Base-by-base conservation (phyloP, 2,797 vertebrate species). In the Galaxias olidus region DNA sequence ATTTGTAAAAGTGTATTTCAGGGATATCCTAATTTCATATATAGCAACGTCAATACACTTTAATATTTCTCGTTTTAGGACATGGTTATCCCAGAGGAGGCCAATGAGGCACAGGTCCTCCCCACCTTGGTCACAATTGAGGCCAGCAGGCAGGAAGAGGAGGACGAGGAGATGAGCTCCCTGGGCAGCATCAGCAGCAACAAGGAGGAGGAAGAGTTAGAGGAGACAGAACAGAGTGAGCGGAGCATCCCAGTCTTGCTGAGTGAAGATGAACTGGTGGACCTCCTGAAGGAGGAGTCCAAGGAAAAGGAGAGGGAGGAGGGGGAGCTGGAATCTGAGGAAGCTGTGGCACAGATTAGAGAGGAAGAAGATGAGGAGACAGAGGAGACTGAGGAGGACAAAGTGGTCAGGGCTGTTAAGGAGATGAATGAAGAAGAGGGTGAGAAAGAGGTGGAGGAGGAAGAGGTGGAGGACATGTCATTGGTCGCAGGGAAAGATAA, bases 211-310 rank as follows among this genome's bases (percentile, higher is more conserved):
- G 47, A 57, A 43, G 66, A 65, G 40, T 19, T 59, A 42, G 52
- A 78, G 41, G 75, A 42, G 12, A 17, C 71, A 4, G 70, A 78
- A 19, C 69, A 62, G 58, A 78, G 57, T 8, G 73, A 79, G 12
- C 80, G 76, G 68, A 78, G 63, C 48, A 51, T 74, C 12, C 88
- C 90, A 4, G 76, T 91, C 42, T 79, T 92, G 53, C 30, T 91
- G 61, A 92, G 89, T 40, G 87, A 92, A 18, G 86, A 91, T 46
- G 87, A 87, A 61, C 66, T 92, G 53, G 75, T 73, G 0, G 75
- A 81, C 17, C 83, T 92, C 48, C 71, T 92, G 42, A 87, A 71
- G 67, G 66, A 43, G 59, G 59, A 52, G 59, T 18, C 47, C 10
- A 80, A 79, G 71, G 84, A 85, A 44, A 71, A 66, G 48, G 74